A percentile compares a stretch with the other conserved stretches of the same genome.
These are phyloP conservation scores for Parazoanthus atlanticus DNA, from an alignment of 92 coral and sea anemone genomes.

Conservation along the genomic window DNA sequence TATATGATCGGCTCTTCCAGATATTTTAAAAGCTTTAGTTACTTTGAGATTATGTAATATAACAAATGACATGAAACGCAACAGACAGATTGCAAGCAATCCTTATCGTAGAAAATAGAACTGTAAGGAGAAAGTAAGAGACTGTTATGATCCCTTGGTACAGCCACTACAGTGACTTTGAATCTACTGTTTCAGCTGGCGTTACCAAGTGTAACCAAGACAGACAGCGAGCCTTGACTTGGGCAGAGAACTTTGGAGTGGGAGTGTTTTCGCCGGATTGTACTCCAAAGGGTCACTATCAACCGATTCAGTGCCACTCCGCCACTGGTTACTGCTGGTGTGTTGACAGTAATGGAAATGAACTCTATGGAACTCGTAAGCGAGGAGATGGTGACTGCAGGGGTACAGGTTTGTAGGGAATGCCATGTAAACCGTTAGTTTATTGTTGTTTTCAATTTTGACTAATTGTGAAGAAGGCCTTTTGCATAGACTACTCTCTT, in stretches of 20 bases:
- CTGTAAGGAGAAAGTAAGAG: too few species aligned
- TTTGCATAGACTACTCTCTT: background rate
- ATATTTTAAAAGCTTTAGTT: too few species aligned
- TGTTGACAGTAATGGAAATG: slow-evolving; percentile 80
- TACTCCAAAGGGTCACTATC: slow-evolving; percentile 62
- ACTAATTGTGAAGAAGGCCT: background rate
- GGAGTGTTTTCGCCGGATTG: slow-evolving; percentile 79
- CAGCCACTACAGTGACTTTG: background rate
- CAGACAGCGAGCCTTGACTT: slow-evolving; percentile 70
- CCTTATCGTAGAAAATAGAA: too few species aligned
- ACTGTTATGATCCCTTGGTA: too few species aligned
- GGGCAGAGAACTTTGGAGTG: slow-evolving; percentile 76
- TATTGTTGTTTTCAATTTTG: background rate
- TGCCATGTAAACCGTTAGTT: background rate
- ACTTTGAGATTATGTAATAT: too few species aligned
- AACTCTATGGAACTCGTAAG: slow-evolving; percentile 85
- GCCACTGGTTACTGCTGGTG: slow-evolving; percentile 94
- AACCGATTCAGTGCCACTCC: slow-evolving; percentile 79
- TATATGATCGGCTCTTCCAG: too few species aligned
- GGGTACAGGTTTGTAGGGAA: slow-evolving; percentile 55
- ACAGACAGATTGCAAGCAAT: too few species aligned
- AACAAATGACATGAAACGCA: too few species aligned
- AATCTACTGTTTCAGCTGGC: slow-evolving; percentile 49
- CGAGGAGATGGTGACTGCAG: slow-evolving; percentile 69
- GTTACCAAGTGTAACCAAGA: slow-evolving; percentile 67